Base-by-base conservation (phyloP, 2,113 vertebrate species). In the Indicator maculatus region DNA sequence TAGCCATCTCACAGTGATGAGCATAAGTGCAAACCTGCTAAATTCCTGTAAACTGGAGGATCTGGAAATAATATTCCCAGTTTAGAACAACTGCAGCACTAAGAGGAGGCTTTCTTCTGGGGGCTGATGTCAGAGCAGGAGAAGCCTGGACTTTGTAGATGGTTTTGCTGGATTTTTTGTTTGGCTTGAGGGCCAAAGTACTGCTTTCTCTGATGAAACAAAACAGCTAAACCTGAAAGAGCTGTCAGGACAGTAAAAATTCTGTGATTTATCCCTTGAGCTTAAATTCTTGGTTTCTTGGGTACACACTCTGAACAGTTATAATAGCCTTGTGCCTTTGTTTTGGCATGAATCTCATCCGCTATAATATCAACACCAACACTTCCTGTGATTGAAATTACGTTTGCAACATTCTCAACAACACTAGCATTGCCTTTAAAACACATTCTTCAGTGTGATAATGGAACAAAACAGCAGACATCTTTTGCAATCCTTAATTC, bases 311-410 rank as follows among this genome's bases (percentile, higher is more conserved):
- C 56, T 31, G 28, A 87, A 85, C 26, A 71, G 73, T 87, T 66
- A 55, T 76, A 79, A 88, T 13, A 83, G 41, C 16, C 85, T 58
- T 76, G 39, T 73, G 47, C 8, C 75, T 95, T 96, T 95, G 47
- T 85, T 95, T 94, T 95, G 94, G 80, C 59, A 0, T 64, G 77
- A 90, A 78, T 78, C 64, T 96, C 88, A 83, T 93, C 88, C 8
- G 24, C 59, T 90, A 4, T 55, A 85, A 80, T 95, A 95, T 94
- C 95, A 94, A 76, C 41, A 72, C 83, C 45, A 88, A 52, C 56
- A 78, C 53, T 95, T 96, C 90, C 93, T 91, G 63, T 59, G 67
- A 96, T 85, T 96, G 92, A 94, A 95, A 90, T 81, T 59, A 31
- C 23, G 16, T 83, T 94, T 91, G 56, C 6, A 0, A 79, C 70